Evolutionary conservation across 1,140 invertebrate genomes (phyloP).

Genomic region (Drosophila tristis): DNA sequence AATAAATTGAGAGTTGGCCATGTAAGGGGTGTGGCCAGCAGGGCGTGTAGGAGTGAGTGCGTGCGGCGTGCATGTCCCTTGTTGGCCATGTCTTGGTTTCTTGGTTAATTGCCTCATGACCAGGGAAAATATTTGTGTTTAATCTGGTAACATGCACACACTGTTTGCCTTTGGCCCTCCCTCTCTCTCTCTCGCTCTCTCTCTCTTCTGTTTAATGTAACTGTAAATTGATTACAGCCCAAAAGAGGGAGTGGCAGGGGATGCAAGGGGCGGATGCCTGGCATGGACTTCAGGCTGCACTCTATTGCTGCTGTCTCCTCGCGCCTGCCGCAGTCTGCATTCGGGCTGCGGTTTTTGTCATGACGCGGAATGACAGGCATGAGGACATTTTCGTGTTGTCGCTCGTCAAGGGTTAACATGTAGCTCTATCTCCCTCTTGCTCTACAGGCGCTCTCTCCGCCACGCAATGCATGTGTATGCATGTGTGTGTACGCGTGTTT

Average conservation of each 20-base stretch:
- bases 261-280: constrained; percentile 6
- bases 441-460: no score
- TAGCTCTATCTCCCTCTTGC: no score
- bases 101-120: constrained; percentile 60
- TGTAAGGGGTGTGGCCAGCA: constrained; percentile 41
- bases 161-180: constrained; percentile 3
- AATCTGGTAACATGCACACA: constrained; percentile 57
- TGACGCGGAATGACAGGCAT: constrained; percentile 41
- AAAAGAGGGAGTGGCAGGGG: neutral
- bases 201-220: constrained; percentile 25
- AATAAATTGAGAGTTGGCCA: constrained; percentile 66
- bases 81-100: constrained; percentile 47
- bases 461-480: neutral
- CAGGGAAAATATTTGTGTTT: constrained; percentile 76
- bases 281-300: constrained; percentile 41
- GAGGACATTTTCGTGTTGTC: constrained; percentile 55
- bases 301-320: constrained; percentile 9
- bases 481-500: constrained; percentile 23
- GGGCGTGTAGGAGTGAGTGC: neutral
- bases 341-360: constrained; percentile 46
- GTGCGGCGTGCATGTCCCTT: constrained; percentile 16
- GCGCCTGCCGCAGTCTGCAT: constrained; percentile 11
- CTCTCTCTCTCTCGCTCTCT: no score
- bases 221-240: constrained; percentile 72
- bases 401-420: constrained; percentile 55